Percentiles rank a stretch among this genome's conserved stretches.
phyloP scores from a whole-genome alignment of 2,113 vertebrate genomes.

The human (Homo sapiens) region GRCh38 chr15:73726501-73727000 shows the following conservation, averaged over 20 bases:
- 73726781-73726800: background rate
- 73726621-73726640: background rate
- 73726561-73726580: background rate
- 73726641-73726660: background rate
- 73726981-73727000: background rate
- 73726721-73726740: background rate
- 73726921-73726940: background rate
- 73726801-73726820: background rate
- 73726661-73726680: background rate
- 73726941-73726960: too few relatives aligned
- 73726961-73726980: background rate
- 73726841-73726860: background rate
- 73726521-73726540: background rate
- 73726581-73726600: background rate
- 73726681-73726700: background rate
- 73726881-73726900: background rate
- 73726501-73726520: background rate
- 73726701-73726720: too few relatives aligned
- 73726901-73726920: background rate
- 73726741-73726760: background rate
- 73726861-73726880: background rate
- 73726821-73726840: background rate
- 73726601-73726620: background rate
- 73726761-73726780: background rate
- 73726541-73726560: background rate